Percentiles rank a stretch among this genome's conserved stretches.
phyloP scores from a whole-genome alignment of 1,140 invertebrate species.

The Ostrea edulis region DNA sequence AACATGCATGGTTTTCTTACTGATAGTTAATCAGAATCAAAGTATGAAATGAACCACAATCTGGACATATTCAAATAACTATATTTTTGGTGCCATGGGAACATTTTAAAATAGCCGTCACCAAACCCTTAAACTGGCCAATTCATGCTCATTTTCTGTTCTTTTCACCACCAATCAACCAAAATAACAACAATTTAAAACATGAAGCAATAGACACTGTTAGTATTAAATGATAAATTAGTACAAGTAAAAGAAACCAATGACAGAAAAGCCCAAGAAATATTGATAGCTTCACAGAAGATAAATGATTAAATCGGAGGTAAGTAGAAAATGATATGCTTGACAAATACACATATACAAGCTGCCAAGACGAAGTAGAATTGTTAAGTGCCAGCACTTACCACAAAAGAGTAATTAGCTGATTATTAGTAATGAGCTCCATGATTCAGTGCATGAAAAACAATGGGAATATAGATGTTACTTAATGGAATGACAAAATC shows the following conservation, averaged over 20 bases:
- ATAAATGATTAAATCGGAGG: not conserved
- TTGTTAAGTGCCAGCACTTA: slow-evolving; percentile 21
- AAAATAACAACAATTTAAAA: not conserved
- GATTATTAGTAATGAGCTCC: slow-evolving; percentile 38
- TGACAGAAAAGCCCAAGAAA: slow-evolving; percentile 15
- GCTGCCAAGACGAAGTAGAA: slow-evolving; percentile 2
- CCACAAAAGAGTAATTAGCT: slow-evolving; percentile 32
- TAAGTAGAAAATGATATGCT: not conserved
- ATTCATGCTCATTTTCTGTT: slow-evolving; percentile 4
- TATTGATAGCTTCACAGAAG: not conserved
- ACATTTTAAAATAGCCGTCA: not conserved
- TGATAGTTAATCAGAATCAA: no score
- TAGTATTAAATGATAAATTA: not conserved
- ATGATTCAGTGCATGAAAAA: slow-evolving; percentile 39
- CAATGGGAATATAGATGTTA: slow-evolving; percentile 31
- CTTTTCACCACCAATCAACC: not conserved
- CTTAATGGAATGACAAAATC: not conserved
- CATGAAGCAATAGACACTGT: not conserved
- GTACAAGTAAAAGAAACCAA: not conserved
- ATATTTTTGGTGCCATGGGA: not conserved
- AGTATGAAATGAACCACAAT: not conserved
- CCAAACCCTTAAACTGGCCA: not conserved
- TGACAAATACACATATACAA: slow-evolving; percentile 6
- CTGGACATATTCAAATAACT: not conserved
- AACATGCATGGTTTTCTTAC: no score